Evolutionary conservation across 1,140 invertebrate genomes (phyloP).

Genomic region (Dreissena rostriformis): DNA sequence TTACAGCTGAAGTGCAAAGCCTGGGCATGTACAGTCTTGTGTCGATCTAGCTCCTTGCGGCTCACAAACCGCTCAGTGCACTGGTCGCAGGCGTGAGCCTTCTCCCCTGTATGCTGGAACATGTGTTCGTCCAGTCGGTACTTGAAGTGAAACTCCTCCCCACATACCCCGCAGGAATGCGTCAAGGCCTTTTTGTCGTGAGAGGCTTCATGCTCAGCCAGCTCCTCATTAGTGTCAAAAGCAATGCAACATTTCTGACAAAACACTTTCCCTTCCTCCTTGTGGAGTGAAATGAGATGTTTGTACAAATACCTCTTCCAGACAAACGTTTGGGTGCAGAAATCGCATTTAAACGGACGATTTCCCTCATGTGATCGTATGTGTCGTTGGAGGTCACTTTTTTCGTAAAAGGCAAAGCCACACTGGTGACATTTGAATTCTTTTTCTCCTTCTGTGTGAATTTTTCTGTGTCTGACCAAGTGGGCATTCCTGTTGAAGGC

Average conservation of each 20-base stretch:
- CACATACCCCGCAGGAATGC: slow-evolving; percentile 38
- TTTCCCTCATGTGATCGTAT: slow-evolving; percentile 52
- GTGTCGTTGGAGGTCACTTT: slow-evolving; percentile 42
- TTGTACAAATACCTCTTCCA: slow-evolving; percentile 49
- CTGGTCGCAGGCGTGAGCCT: slow-evolving; percentile 48
- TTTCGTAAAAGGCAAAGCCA: slow-evolving; percentile 55
- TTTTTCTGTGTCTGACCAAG: slow-evolving; percentile 45
- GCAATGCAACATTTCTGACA: slow-evolving; percentile 21
- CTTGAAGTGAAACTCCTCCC: slow-evolving; percentile 50
- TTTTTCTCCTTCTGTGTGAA: slow-evolving; percentile 45
- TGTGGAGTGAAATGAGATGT: slow-evolving; percentile 37
- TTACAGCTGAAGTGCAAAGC: slow-evolving; percentile 48
- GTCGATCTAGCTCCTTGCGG: slow-evolving; percentile 44
- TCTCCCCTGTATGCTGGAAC: slow-evolving; percentile 43
- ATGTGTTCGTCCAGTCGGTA: slow-evolving; percentile 55
- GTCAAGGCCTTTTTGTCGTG: slow-evolving; percentile 21
- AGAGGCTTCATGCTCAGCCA: slow-evolving; percentile 35
- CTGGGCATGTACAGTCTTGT: slow-evolving; percentile 33
- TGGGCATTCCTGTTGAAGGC: slow-evolving; percentile 94
- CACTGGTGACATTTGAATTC: slow-evolving; percentile 52
- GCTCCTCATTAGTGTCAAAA: slow-evolving; percentile 17
- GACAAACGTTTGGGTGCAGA: slow-evolving; percentile 48
- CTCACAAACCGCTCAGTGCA: slow-evolving; percentile 37
- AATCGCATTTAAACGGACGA: slow-evolving; percentile 40
- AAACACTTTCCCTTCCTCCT: slow-evolving; percentile 37